Percentiles rank a stretch among this genome's conserved stretches.
phyloP scores from a whole-genome alignment of 2,797 vertebrate genomes.

The Pseudomugil tenellus region DNA sequence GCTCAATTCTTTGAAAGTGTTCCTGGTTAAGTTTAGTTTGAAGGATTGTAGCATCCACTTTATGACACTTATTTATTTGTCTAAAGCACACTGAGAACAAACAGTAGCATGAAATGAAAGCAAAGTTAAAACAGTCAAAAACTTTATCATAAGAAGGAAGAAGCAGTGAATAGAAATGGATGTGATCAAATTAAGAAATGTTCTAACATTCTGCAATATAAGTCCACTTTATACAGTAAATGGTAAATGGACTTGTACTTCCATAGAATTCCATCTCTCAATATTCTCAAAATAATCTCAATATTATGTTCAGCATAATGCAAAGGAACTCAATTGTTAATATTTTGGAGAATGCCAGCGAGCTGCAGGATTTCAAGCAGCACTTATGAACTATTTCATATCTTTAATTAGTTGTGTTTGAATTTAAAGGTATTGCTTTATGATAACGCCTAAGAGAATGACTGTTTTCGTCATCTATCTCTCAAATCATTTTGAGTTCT shows the following conservation, averaged over 20 bases:
- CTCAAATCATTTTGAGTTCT: background rate
- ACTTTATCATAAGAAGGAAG: background rate
- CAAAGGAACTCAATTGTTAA: too few relatives aligned
- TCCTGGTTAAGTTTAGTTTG: background rate
- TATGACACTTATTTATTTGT: background rate
- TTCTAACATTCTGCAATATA: background rate
- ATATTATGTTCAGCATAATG: background rate
- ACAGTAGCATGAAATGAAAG: background rate
- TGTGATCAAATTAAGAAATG: background rate
- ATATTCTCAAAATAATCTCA: too few relatives aligned
- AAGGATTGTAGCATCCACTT: background rate
- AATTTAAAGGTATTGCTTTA: too few relatives aligned
- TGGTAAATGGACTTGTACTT: too few relatives aligned
- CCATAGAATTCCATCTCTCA: too few relatives aligned
- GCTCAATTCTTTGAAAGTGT: conserved; percentile 30
- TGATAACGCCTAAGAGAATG: background rate
- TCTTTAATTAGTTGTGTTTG: background rate
- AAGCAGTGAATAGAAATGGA: background rate
- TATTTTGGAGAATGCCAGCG: too few relatives aligned
- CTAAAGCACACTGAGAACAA: background rate
- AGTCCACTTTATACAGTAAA: background rate
- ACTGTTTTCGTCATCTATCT: background rate
- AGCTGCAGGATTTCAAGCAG: too few relatives aligned
- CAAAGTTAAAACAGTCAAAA: background rate
- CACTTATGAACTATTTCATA: too few relatives aligned